Evolutionary conservation across 2,888 invertebrate genomes (phyloP).

Genomic region (Ophioninae sp.): DNA sequence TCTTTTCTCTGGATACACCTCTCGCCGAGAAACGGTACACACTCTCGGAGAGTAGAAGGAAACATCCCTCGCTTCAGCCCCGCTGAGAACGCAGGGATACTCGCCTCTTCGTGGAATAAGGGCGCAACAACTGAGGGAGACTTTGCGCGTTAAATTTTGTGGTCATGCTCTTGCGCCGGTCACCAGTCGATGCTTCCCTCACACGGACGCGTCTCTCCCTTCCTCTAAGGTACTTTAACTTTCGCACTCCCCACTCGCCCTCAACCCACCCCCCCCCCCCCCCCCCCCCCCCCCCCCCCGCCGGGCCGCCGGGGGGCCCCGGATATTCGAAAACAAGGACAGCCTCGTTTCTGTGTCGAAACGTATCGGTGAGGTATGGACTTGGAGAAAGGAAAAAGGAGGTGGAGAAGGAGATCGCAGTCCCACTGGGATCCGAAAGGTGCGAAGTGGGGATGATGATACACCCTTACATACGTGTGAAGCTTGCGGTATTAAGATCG

Average conservation of each 20-base stretch:
- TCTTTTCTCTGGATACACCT: background rate
- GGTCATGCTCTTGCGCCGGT: background rate
- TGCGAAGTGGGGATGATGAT: constrained; percentile 52
- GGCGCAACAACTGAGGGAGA: constrained; percentile 9
- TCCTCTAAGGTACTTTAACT: constrained; percentile 47
- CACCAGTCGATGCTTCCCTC: constrained; percentile 12
- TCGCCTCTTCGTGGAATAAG: constrained; percentile 14
- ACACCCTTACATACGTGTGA: constrained; percentile 53
- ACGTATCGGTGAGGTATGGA: constrained; percentile 66
- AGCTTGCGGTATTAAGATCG: constrained; percentile 63
- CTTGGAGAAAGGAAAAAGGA: constrained; percentile 22
- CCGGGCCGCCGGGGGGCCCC: constrained; percentile 22
- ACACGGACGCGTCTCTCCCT: constrained; percentile 11
- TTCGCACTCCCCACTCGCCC: constrained; percentile 39
- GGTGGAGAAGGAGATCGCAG: background rate
- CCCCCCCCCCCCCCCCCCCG: constrained; percentile 16
- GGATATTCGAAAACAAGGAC: constrained; percentile 58
- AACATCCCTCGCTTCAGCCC: constrained; percentile 7
- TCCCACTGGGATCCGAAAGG: constrained; percentile 3
- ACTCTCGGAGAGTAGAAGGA: constrained; percentile 29
- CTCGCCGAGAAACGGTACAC: constrained; percentile 32
- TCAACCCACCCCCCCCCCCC: constrained; percentile 22
- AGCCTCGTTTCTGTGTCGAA: constrained; percentile 58
- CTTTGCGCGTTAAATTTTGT: background rate
- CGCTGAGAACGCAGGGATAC: constrained; percentile 34